Evolutionary conservation across 2,113 vertebrate species (phyloP).

Genomic region (Alces alces): DNA sequence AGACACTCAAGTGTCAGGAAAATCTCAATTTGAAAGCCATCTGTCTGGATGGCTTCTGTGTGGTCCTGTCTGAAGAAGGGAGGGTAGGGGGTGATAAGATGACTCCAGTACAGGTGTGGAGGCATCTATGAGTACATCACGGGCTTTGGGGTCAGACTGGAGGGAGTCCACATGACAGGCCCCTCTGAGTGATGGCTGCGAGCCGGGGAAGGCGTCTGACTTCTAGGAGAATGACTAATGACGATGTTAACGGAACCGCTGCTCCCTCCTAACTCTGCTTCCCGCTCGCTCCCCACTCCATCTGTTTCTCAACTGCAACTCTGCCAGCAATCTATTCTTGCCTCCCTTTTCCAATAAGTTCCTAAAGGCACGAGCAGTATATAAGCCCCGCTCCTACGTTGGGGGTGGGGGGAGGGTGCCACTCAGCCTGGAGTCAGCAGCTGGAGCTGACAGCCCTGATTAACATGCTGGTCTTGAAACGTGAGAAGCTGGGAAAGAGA

Average conservation of each 20-base stretch:
- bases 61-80: background rate
- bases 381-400: background rate
- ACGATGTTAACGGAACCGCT: background rate
- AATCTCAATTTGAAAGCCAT: background rate
- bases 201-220: background rate
- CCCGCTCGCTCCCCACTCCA: conserved; percentile 48
- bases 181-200: background rate
- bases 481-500: background rate
- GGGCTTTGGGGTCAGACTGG: background rate
- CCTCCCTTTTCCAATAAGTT: conserved; percentile 45
- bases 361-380: conserved; percentile 2
- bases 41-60: background rate
- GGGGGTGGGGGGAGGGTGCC: background rate
- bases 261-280: background rate
- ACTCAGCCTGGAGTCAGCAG: background rate
- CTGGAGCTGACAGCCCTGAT: background rate
- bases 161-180: background rate
- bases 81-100: background rate
- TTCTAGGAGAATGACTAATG: conserved; percentile 20
- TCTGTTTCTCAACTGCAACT: conserved; percentile 67
- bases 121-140: background rate
- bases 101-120: background rate
- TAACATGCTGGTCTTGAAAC: background rate
- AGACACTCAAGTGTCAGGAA: background rate
- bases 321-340: conserved; percentile 59